A percentile compares a stretch with the other conserved stretches of the same genome.
Evolutionary conservation across 2,113 vertebrate species (phyloP).

Genomic region (Tragulus kanchil): DNA sequence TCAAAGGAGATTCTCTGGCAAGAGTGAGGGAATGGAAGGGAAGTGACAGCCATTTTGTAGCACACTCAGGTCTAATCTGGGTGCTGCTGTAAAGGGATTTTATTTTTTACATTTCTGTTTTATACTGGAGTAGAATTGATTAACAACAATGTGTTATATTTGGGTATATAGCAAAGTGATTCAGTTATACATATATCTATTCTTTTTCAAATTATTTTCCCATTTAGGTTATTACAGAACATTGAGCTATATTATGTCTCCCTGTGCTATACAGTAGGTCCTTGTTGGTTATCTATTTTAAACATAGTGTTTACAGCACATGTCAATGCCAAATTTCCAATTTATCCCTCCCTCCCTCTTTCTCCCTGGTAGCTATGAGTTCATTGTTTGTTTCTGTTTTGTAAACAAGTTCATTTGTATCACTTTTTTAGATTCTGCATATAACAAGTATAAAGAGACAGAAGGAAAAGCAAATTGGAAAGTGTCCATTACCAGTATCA

Average conservation of each 20-base stretch:
- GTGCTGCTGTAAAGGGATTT: background rate
- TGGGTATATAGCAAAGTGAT: background rate
- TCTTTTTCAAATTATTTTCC: background rate
- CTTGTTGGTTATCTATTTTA: background rate
- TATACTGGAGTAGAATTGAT: background rate
- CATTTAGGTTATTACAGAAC: background rate
- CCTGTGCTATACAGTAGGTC: background rate
- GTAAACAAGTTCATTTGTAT: background rate
- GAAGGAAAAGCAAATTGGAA: constrained; percentile 24
- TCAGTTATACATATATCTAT: background rate
- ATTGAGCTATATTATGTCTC: background rate
- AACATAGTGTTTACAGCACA: background rate
- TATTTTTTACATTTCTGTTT: background rate
- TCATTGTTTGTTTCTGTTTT: background rate
- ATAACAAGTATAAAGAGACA: too few relatives aligned
- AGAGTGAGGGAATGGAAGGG: background rate
- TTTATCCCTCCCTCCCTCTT: background rate
- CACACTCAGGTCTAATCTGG: background rate
- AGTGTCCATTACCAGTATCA: background rate
- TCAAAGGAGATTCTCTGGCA: background rate
- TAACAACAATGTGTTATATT: background rate
- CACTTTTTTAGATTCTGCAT: background rate
- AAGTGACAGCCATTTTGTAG: background rate
- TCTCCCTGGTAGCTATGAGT: background rate
- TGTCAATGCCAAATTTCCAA: background rate